Conservation (phyloP, 2,797 vertebrate species). For the Megaceryle alcyon region DNA sequence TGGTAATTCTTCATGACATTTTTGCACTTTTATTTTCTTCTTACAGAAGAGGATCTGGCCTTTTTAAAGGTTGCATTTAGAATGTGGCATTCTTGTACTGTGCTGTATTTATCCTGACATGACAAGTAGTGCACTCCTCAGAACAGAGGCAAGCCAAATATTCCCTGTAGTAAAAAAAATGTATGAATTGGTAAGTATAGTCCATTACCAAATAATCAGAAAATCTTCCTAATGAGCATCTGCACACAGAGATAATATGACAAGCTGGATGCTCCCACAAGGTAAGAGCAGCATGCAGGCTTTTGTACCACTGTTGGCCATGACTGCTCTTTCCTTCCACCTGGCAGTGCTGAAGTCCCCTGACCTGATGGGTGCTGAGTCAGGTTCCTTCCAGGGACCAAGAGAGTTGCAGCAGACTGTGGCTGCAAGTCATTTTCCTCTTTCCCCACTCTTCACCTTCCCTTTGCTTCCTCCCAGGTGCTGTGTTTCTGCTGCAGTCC, state of each 20-base stretch:
- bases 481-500: background rate
- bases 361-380: rapidly evolving
- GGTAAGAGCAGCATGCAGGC: background rate
- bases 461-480: background rate
- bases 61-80: background rate
- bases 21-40: background rate
- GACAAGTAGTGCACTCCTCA: background rate
- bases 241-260: background rate
- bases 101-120: background rate
- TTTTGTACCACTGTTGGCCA: rapidly evolving
- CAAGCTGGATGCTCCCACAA: background rate
- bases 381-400: background rate
- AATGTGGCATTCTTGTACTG: background rate
- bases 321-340: background rate
- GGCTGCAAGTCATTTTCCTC: background rate
- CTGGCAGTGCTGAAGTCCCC: background rate
- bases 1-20: background rate
- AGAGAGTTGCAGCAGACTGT: background rate
- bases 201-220: background rate
- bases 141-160: background rate
- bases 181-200: background rate
- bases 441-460: background rate
- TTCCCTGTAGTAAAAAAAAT: background rate
- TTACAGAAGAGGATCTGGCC: background rate
- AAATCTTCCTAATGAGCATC: background rate